Base-by-base conservation (phyloP, 2,113 vertebrate genomes). In the Romanogobio albipinnatus region DNA sequence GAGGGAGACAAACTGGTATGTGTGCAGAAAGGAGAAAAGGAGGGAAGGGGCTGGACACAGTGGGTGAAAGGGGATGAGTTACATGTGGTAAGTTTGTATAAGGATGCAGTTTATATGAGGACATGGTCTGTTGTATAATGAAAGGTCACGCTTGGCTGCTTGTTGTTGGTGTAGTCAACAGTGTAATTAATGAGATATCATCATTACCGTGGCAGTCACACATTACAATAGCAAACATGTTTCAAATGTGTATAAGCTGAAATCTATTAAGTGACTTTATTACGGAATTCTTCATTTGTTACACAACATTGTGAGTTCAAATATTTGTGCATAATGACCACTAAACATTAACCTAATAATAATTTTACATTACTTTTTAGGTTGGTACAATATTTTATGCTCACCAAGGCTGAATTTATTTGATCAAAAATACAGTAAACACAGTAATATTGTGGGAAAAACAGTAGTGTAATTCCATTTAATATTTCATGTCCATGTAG, bases 1-100 rank as follows among this genome's bases (percentile, higher is more conserved):
- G 96, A 97, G 0, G 97, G 96, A 59, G 96, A 99, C 92, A 97
- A 95, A 87, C 96, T 99, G 49, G 92, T 96, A 66, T 99, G 98
- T 88, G 95, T 97, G 87, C 98, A 99, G 92, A 98, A 96, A 88
- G 98, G 98, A 22, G 97, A 99, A 94, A 97, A 98, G 86, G 96
- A 97, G 90, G 97, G 96, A 76, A 95, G 97, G 81, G 98, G 98
- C 36, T 99, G 97, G 98, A 99, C 96, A 82, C 98, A 99, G 88
- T 99, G 97, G 98, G 96, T 99, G 61, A 95, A 97, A 75, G 98
- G 95, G 87, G 95, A 99, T 3, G 95, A 98, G 92, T 95, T 99
- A 92, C 96, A 99, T 90, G 94, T 99, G 97, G 97, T 99, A 95
- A 82, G 81, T 58, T 26, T 56, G 1, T 29, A 29, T 76, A 53